Conservation (phyloP, 1,140 invertebrate genomes). For the Globodera rostochiensis region DNA sequence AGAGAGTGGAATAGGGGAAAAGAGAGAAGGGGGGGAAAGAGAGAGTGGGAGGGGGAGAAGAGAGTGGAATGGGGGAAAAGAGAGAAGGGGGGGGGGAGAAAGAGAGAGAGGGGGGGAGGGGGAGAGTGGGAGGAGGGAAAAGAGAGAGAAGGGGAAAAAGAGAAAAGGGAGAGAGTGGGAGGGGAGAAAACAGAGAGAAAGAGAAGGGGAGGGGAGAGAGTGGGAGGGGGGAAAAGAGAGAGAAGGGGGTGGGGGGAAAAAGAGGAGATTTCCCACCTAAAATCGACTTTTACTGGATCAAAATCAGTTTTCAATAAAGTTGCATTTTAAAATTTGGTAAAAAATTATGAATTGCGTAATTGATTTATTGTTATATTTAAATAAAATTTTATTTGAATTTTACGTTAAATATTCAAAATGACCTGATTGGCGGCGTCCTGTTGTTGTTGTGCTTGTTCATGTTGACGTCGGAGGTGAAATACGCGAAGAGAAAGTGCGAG, state of each 20-base stretch:
- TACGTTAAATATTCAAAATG: background rate
- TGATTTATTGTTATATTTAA: background rate
- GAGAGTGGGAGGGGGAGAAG: too few species aligned
- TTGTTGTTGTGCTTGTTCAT: slow-evolving; percentile 15
- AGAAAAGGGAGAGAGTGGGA: too few species aligned
- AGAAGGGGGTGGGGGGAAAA: background rate
- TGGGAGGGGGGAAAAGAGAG: background rate
- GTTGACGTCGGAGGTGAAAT: slow-evolving; percentile 43
- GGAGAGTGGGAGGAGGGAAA: background rate
- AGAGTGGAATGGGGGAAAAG: background rate
- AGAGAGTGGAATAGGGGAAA: too few species aligned
- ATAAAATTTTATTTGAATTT: background rate
- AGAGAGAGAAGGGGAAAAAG: too few species aligned
- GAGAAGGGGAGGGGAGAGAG: too few species aligned
- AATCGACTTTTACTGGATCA: background rate
- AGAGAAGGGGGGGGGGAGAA: background rate
- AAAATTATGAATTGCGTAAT: too few species aligned
- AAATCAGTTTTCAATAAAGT: background rate
- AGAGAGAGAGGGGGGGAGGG: background rate
- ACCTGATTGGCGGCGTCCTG: slow-evolving; percentile 25
- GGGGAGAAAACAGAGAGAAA: too few species aligned
- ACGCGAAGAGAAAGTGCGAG: slow-evolving; percentile 49
- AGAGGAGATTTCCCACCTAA: background rate
- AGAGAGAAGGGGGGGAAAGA: too few species aligned
- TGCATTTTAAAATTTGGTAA: too few species aligned